Conservation (phyloP, 2,113 vertebrate genomes). For the Phycodurus eques region DNA sequence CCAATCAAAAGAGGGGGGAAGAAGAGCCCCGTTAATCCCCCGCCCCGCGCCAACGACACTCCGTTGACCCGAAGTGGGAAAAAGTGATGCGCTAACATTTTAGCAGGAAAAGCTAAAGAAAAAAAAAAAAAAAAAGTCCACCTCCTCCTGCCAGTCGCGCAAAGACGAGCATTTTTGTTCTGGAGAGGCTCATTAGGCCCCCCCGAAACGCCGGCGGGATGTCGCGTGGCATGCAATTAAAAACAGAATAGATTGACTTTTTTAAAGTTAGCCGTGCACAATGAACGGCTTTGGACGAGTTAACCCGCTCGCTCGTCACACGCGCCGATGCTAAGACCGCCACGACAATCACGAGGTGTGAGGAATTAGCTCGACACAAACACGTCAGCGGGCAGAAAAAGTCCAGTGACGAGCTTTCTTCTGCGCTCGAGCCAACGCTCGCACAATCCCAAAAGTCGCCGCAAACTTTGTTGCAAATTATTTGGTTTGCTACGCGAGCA, state of each 20-base stretch:
- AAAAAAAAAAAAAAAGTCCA: constrained; percentile 46
- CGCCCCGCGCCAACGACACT: not conserved
- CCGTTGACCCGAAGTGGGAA: not conserved
- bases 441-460: constrained; percentile 25
- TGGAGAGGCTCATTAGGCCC: constrained; percentile 79
- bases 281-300: constrained; percentile 39
- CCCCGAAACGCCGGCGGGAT: constrained; percentile 45
- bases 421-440: constrained; percentile 13
- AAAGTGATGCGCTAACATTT: not conserved
- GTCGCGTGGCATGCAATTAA: constrained; percentile 76
- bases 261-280: constrained; percentile 76
- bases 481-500: no score
- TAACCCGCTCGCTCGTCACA: not conserved
- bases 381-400: constrained; percentile 55
- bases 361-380: constrained; percentile 66
- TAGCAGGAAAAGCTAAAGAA: constrained; percentile 36
- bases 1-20: constrained; percentile 68
- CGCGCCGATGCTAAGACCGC: constrained; percentile 36
- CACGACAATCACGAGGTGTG: constrained; percentile 43
- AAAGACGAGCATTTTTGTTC: constrained; percentile 68
- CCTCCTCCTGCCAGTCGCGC: constrained; percentile 62
- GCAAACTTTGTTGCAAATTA: constrained; percentile 49
- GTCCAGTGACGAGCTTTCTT: constrained; percentile 43
- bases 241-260: constrained; percentile 73
- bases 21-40: constrained; percentile 48